Base-by-base conservation (phyloP, 2,113 vertebrate species). In the Trichomycterus rosablanca region DNA sequence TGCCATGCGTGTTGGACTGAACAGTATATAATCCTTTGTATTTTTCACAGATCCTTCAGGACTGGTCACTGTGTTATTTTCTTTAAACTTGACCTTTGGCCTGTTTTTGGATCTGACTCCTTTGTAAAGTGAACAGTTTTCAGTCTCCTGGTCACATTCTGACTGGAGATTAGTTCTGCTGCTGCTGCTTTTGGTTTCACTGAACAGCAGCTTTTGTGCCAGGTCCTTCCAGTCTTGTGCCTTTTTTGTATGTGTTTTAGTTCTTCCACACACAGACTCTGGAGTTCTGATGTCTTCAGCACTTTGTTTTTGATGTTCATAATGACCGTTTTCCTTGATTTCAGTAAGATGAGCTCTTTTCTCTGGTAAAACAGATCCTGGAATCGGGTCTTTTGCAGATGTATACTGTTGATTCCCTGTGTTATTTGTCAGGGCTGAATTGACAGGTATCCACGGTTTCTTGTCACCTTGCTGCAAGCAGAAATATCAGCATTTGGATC, bases 1-100 rank as follows among this genome's bases (percentile, higher is more conserved):
- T 43, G 70, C 82, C 28, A 63, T 70, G 20, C 45, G 78, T 26
- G 69, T 81, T 26, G 88, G 86, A 63, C 83, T 89, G 61, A 91
- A 89, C 48, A 89, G 68, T 58, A 89, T 86, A 69, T 80, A 88
- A 67, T 86, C 76, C 11, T 63, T 80, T 12, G 79, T 76, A 7
- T 14, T 66, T 46, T 72, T 60, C n/a, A n/a, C n/a, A 26, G 65
- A 43, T 14, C 39, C 40, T 10, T 57, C 44, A 14, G 51, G 22
- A 4, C 53, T 65, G 4, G 2, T 10, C 19, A 59, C 55, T 11
- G 39, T 42, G 7, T 16, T 44, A 24, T 49, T 26, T 43, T 2
- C 42, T 76, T 39, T 70, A 45, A 69, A 28, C 52, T 66, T 15
- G 15, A 7, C 1, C 32, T 26, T 71, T 52, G 62, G 34, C 40